Evolutionary conservation across 2,888 invertebrate species (phyloP).

Genomic region (Eumerus sabulonum): DNA sequence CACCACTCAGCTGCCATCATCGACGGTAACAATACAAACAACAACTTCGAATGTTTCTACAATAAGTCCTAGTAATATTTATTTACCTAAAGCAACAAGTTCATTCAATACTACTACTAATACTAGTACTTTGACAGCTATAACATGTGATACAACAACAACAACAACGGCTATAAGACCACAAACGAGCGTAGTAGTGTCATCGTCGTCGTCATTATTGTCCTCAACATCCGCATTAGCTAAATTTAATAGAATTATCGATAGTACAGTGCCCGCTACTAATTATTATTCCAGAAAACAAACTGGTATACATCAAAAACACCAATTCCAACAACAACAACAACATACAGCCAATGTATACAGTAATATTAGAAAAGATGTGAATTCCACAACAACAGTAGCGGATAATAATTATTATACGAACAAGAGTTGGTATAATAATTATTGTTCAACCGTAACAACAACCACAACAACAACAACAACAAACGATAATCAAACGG

Average conservation of each 20-base stretch:
- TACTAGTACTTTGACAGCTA: constrained; percentile 48
- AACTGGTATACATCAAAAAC: constrained; percentile 47
- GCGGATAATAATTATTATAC: constrained; percentile 70
- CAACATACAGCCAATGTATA: constrained; percentile 62
- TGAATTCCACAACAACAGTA: constrained; percentile 69
- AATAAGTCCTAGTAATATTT: constrained; percentile 69
- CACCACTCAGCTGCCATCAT: constrained; percentile 54
- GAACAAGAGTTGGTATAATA: constrained; percentile 64
- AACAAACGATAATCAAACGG: constrained; percentile 77
- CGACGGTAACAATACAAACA: constrained; percentile 73
- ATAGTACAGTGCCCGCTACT: constrained; percentile 75
- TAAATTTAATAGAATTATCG: constrained; percentile 79
- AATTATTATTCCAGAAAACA: constrained; percentile 69
- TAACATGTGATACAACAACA: constrained; percentile 71
- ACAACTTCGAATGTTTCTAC: constrained; percentile 66
- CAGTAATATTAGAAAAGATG: constrained; percentile 63
- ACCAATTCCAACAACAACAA: constrained; percentile 64
- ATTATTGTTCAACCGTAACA: constrained; percentile 54
- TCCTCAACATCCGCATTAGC: constrained; percentile 77
- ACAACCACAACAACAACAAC: constrained; percentile 6
- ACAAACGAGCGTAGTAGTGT: constrained; percentile 59
- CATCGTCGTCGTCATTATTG: constrained; percentile 69
- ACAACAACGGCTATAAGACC: constrained; percentile 57
- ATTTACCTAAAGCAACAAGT: constrained; percentile 60
- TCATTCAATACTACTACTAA: constrained; percentile 63